Evolutionary conservation across 2,888 invertebrate species (phyloP).

Genomic region (Anticlea derivata): DNA sequence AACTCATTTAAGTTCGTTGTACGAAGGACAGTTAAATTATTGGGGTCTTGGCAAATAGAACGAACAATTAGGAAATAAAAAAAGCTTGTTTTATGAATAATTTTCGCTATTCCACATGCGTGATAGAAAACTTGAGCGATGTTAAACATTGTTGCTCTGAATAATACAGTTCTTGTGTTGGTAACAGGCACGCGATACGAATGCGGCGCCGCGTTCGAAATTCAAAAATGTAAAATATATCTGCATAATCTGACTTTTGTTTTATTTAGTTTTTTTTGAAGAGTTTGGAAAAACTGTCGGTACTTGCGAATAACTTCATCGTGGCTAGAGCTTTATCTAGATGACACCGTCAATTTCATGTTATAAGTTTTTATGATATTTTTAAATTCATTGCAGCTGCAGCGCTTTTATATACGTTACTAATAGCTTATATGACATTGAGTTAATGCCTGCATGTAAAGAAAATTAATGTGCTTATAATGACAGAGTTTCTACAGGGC

Average conservation of each 20-base stretch:
- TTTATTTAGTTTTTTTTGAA: no score
- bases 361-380: no score
- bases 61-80: constrained; percentile 36
- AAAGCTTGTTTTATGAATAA: constrained; percentile 47
- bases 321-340: no score
- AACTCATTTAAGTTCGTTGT: not conserved
- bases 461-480: constrained; percentile 15
- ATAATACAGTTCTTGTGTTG: constrained; percentile 52
- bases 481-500: not conserved
- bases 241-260: constrained; percentile 23
- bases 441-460: constrained; percentile 14
- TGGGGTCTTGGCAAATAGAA: constrained; percentile 30
- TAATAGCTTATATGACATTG: constrained; percentile 3
- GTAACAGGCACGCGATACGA: constrained; percentile 52
- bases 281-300: constrained; percentile 16
- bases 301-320: not conserved
- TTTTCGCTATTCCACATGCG: constrained; percentile 59
- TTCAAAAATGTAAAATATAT: constrained; percentile 44
- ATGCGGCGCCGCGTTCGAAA: constrained; percentile 50
- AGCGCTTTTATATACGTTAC: no score
- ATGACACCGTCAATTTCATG: no score
- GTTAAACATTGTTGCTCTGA: constrained; percentile 49
- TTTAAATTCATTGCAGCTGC: no score
- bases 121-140: constrained; percentile 59
- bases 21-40: constrained; percentile 19